Percentiles rank a stretch among this genome's conserved stretches.
These are phyloP conservation scores for Chesias legatella DNA, from an alignment of 2,888 invertebrate genomes.

Conservation along the genomic window DNA sequence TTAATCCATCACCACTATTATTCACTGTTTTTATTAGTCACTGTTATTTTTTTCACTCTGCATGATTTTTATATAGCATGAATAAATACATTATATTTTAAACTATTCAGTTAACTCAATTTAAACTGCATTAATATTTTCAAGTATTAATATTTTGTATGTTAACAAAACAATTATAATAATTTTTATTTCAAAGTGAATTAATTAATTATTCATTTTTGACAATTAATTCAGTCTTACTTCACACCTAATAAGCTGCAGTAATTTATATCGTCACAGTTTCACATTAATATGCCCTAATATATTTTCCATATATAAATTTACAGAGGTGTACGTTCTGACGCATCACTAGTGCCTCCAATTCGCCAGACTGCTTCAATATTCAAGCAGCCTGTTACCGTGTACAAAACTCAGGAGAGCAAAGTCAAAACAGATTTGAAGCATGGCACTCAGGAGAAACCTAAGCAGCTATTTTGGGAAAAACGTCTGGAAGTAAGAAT, in stretches of 20 bases:
- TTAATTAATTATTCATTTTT: too few species aligned
- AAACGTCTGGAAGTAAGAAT: slow-evolving; percentile 82
- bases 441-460: slow-evolving; percentile 95
- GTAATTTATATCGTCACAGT: too few species aligned
- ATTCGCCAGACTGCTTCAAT: slow-evolving; percentile 98
- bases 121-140: too few species aligned
- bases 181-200: too few species aligned
- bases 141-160: too few species aligned
- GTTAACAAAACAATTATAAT: too few species aligned
- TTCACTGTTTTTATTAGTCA: too few species aligned
- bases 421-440: slow-evolving; percentile 94
- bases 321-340: slow-evolving; percentile 88
- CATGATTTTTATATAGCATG: slow-evolving; percentile 29
- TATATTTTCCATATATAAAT: not conserved
- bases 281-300: too few species aligned
- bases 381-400: slow-evolving; percentile 99
- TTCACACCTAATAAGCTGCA: too few species aligned
- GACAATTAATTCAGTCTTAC: too few species aligned
- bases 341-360: slow-evolving; percentile 95
- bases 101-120: too few species aligned
- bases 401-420: slow-evolving; percentile 94
- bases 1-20: slow-evolving; percentile 11
- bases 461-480: slow-evolving; percentile 93
- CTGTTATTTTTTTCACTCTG: slow-evolving; percentile 20
- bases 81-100: not conserved